These are phyloP conservation scores for Eupithecia abbreviata DNA, from an alignment of 2,888 invertebrate genomes.

Conservation along the genomic window DNA sequence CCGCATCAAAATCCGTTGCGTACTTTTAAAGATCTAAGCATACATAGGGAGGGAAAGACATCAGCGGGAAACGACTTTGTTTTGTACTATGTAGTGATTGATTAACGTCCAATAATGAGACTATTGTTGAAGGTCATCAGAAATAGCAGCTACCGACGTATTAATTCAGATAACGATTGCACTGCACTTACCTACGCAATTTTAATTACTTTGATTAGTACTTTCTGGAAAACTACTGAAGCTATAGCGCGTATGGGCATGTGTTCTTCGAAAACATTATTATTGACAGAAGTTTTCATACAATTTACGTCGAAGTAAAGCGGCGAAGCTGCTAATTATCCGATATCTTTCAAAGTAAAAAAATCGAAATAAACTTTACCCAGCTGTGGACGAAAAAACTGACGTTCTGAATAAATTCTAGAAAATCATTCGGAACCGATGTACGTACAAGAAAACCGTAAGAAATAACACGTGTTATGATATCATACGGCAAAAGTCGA, in stretches of 20 bases:
- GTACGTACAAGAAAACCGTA: neutral
- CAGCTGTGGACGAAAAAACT: too few relatives aligned
- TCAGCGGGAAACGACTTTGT: too few relatives aligned
- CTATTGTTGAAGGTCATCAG: neutral
- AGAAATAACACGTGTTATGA: neutral
- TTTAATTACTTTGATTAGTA: slow-evolving; percentile 3
- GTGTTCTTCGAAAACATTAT: neutral
- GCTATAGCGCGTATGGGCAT: neutral
- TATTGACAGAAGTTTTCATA: too few relatives aligned
- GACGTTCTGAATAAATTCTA: too few relatives aligned
- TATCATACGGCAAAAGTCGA: neutral
- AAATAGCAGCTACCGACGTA: neutral
- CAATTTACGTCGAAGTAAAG: too few relatives aligned
- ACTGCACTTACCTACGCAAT: slow-evolving; percentile 10
- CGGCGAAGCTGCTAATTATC: too few relatives aligned
- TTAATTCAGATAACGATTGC: neutral
- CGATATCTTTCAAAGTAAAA: too few relatives aligned
- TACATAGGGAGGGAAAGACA: too few relatives aligned
- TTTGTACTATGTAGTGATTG: too few relatives aligned
- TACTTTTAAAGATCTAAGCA: too few relatives aligned
- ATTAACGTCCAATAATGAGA: slow-evolving; percentile 1
- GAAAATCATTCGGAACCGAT: neutral
- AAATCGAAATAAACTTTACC: too few relatives aligned
- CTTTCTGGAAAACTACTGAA: slow-evolving; percentile 3
- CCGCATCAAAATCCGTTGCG: too few relatives aligned